Percentiles rank a stretch among this genome's conserved stretches.
Conservation (phyloP, 2,113 vertebrate genomes). For the Otus sunia region DNA sequence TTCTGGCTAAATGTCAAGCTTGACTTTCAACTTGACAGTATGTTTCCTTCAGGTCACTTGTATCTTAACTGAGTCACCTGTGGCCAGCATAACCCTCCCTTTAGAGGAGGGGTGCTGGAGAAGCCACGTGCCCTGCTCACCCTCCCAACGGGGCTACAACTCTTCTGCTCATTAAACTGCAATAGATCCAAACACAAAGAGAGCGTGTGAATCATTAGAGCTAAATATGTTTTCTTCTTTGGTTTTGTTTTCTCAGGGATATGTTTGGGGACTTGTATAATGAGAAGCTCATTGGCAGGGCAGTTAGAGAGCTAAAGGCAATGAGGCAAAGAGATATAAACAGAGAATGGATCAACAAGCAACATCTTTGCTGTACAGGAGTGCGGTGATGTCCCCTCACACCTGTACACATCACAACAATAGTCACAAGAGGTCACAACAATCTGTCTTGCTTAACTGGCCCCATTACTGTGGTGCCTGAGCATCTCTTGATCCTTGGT, state of each 20-base stretch:
- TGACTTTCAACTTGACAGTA: neutral
- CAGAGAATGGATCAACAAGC: neutral
- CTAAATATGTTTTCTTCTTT: constrained; percentile 6
- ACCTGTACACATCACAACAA: neutral
- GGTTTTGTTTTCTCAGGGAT: neutral
- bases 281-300: neutral
- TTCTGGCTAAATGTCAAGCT: neutral
- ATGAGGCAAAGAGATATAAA: constrained; percentile 3
- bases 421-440: neutral
- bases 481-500: neutral
- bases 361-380: neutral
- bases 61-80: neutral
- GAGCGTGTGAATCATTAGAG: neutral
- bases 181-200: constrained; percentile 1
- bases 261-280: neutral
- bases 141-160: neutral
- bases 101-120: neutral
- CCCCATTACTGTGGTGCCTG: accelerated
- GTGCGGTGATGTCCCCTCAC: neutral
- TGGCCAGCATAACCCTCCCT: neutral
- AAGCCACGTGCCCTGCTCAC: neutral
- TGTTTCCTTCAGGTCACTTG: neutral
- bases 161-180: constrained; percentile 34
- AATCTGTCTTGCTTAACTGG: neutral
- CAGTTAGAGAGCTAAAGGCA: neutral